phyloP scores from a whole-genome alignment of 2,113 vertebrate genomes.

The Pyxicephalus adspersus region DNA sequence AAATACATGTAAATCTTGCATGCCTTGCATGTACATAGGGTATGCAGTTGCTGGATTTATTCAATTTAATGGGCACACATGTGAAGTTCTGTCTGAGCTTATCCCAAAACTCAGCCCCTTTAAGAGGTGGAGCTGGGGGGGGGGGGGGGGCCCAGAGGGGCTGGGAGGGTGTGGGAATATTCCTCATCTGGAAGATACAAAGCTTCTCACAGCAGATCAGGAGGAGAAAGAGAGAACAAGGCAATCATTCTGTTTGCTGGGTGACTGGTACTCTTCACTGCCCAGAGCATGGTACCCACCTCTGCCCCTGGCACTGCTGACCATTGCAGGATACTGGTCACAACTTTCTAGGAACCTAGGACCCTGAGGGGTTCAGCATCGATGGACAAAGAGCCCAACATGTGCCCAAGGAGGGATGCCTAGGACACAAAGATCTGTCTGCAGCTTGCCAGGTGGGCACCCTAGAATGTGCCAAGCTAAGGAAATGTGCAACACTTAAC shows the following conservation, averaged over 20 bases:
- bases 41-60: neutral
- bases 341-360: conserved; percentile 40
- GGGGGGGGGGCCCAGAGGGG: conserved; percentile 38
- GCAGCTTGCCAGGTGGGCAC: neutral
- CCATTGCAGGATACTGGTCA: neutral
- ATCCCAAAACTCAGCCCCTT: conserved; percentile 20
- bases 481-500: conserved; percentile 6
- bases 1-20: too few relatives aligned
- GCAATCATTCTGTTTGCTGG: conserved; percentile 59
- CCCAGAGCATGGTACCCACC: neutral
- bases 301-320: neutral
- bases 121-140: conserved; percentile 39
- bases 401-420: neutral
- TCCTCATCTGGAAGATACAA: conserved; percentile 46
- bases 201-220: conserved; percentile 34
- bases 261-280: neutral
- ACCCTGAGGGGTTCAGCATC: neutral
- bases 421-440: conserved; percentile 5
- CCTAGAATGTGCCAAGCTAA: conserved; percentile 2
- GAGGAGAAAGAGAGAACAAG: conserved; percentile 35
- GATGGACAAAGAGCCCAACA: conserved; percentile 10
- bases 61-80: neutral
- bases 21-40: neutral
- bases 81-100: conserved; percentile 14
- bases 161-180: conserved; percentile 45